Evolutionary conservation across 92 coral and sea anemone species (phyloP), one percentile per base, ranked within the genome.

Genomic region (Siderastrea siderea): DNA sequence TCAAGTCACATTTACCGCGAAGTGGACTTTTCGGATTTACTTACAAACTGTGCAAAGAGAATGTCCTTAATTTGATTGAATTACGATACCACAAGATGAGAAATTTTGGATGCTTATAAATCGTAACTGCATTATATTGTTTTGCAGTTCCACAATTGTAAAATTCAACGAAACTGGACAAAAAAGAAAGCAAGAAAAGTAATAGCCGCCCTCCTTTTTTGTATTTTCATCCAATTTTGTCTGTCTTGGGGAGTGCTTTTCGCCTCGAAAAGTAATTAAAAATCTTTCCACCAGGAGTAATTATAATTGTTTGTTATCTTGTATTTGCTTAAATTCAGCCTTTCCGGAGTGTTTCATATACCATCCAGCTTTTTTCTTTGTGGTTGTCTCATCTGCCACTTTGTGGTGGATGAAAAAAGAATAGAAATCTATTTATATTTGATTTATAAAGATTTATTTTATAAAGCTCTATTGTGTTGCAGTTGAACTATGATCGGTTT

Each of bases 261-360:
- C 51, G 16, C 16, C 49, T 12, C 86, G 16, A 69, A 82, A 82
- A 82, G 53, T 55, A 69, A 81, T 68, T 68, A 68, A 54, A 81
- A 69, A 54, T 13, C 70, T 19, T 45, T 82, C 75, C 53, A 70
- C 52, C 68, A 68, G 59, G 77, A 57, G 58, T 47, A 61, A 59
- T 51, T 71, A 53, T 47, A 47, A 53, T 70, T 82, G 86, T 71
- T 57, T 82, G 86, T 43, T 26, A 47, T 82, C 46, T 57, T 5
- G n/a, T 82, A 74, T 82, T 82, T 70, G 58, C 86, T 71, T 70
- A 69, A 69, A 69, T 57, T 69, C 65, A 69, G 19, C 58, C 77
- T 46, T 71, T 82, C 78, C 86, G 86, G 86, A 70, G 78, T 69
- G 68, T 61, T 14, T 71, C 73, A 51, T 5, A 15, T 47, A 3